Base-by-base conservation (phyloP, 2,113 vertebrate species). In the Pachycephala philippinensis region DNA sequence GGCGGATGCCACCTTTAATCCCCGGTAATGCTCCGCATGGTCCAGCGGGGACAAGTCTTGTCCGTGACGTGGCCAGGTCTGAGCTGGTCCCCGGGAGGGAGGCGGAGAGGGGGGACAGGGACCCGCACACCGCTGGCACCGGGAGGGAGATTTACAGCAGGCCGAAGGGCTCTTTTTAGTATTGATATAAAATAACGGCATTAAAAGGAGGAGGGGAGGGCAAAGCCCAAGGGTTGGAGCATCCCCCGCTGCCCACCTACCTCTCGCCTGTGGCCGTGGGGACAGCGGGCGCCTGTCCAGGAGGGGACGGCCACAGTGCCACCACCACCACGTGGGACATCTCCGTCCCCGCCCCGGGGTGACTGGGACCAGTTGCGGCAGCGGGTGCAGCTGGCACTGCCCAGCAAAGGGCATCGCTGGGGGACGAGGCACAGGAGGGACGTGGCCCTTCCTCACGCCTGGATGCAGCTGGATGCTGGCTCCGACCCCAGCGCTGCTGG, bases 1-100 rank as follows among this genome's bases (percentile, higher is more conserved):
- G 74, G 76, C 47, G 27, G 81, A 77, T 84, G 79, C 59, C 90
- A 91, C 85, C 78, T 92, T 92, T 95, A 96, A 96, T 96, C 93
- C 90, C 87, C 84, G 84, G 21, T 85, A 96, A 96, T 33, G 81
- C 91, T 91, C 31, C 33, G 66, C 28, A 84, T 81, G 96, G 72
- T 28, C 77, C 92, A 39, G 93, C 33, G 5, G 18, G 95, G 71
- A 92, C 93, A 82, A 26, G 74, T 68, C 89, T 70, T n/a, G 82
- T 42, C 81, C 5, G 15, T 89, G 91, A 96, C 70, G 74, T 76
- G 91, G 65, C 5, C 17, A 84, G 77, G 80, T 94, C 87, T 78
- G 94, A 94, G 86, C 91, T 28, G 53, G 61, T 64, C 44, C 79
- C 84, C 4, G 22, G 50, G 50, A 79, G 76, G 47, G 78, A 87